These are phyloP conservation scores for Vidua macroura DNA, from an alignment of 2,113 vertebrate genomes.

Conservation along the genomic window DNA sequence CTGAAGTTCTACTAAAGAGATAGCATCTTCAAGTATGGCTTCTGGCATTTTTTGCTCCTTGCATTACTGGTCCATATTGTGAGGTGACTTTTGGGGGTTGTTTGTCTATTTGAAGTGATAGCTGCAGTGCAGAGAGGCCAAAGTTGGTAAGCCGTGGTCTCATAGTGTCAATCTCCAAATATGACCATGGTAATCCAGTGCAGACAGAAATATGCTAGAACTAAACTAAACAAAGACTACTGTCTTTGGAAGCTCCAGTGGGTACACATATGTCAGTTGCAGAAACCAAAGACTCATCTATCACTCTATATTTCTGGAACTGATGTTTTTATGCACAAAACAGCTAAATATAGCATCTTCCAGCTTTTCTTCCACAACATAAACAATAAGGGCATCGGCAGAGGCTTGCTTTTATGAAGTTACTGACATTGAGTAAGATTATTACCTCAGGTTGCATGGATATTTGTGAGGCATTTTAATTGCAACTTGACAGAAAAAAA, in stretches of 20 bases:
- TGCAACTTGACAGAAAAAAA: not conserved
- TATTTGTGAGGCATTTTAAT: not conserved
- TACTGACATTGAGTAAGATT: not conserved
- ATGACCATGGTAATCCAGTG: not conserved
- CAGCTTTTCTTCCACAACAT: not conserved
- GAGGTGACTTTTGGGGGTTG: not conserved
- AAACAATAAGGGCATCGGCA: not conserved
- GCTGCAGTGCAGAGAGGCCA: not conserved
- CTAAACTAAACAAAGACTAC: not conserved
- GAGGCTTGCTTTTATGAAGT: not conserved
- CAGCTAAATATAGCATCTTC: not conserved
- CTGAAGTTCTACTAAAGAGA: not conserved
- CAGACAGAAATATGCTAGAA: not conserved
- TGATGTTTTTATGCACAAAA: not conserved
- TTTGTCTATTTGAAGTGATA: not conserved
- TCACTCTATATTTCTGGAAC: not conserved
- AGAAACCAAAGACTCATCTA: not conserved
- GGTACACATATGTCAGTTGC: not conserved
- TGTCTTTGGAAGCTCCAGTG: not conserved
- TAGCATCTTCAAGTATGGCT: not conserved
- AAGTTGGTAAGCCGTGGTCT: not conserved
- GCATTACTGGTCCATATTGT: not conserved
- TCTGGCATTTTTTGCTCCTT: not conserved
- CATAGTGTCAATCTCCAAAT: not conserved
- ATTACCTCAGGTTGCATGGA: not conserved